Evolutionary conservation across 53 echinoderm and acorn worm species (phyloP).

Genomic region (Patiria pectinifera): DNA sequence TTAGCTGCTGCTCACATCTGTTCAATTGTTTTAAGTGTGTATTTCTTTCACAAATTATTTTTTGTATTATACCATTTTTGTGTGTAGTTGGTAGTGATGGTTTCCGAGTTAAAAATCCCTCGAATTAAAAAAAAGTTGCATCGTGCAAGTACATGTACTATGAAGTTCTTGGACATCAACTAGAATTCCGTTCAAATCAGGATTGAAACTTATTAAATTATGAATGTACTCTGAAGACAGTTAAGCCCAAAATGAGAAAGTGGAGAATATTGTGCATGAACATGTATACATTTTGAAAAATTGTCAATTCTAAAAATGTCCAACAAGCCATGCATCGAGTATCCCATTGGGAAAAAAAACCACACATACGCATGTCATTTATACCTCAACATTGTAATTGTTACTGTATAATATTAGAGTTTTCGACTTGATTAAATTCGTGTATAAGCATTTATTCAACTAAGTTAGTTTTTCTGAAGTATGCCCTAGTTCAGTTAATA

Average conservation of each 20-base stretch:
- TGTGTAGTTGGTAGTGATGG: background rate
- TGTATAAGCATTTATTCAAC: background rate
- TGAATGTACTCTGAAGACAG: background rate
- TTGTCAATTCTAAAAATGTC: too few species aligned
- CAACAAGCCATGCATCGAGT: too few species aligned
- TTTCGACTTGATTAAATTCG: background rate
- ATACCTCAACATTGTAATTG: background rate
- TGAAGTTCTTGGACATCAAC: background rate
- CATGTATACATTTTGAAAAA: too few species aligned
- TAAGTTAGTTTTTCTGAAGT: background rate
- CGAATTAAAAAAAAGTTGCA: background rate
- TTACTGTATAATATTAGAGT: background rate
- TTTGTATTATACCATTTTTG: slow-evolving; percentile 13
- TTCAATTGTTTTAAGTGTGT: slow-evolving; percentile 1
- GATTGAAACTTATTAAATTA: background rate
- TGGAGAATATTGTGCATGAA: too few species aligned
- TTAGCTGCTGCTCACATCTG: background rate
- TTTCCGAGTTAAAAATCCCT: background rate
- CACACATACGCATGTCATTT: background rate
- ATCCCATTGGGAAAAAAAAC: background rate
- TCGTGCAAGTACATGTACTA: background rate
- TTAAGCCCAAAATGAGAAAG: too few species aligned
- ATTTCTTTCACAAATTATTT: slow-evolving; percentile 11
- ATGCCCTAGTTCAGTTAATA: background rate
- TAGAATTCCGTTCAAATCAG: too few species aligned